Evolutionary conservation across 2,113 vertebrate genomes (phyloP), one percentile per base, ranked within the genome.

Genomic region (Marcusenius ussheri): DNA sequence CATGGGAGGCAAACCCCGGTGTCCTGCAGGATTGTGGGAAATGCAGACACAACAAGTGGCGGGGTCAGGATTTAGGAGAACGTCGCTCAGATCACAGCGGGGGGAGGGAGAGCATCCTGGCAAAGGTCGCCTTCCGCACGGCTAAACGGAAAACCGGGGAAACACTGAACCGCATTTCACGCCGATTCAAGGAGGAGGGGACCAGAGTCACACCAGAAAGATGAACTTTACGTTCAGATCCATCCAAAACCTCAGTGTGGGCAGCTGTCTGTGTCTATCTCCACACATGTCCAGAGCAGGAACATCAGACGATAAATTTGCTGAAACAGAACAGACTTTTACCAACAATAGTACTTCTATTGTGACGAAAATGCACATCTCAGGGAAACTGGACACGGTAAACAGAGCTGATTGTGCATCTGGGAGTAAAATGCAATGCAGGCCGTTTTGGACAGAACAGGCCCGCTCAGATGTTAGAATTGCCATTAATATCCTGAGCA

Each of bases 21-120:
- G 17, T 77, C 88, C 66, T 89, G 11, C 42, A 13, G 88, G 45
- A 80, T 24, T 80, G 88, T 53, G 88, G 88, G 66, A 50, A 89
- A 89, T 35, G 46, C 66, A 89, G 66, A 89, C 66, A 39, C 88
- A 89, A 50, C 17, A 77, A 80, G 46, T 9, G 6, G 42, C 11
- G 8, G 13, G n/a, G 2, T 11, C n/a, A 17, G 66, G 46, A 50
- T 83, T 89, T 89, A 83, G 77, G 27, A 35, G 50, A 53, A 56
- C 13, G 51, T 58, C 31, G 2, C 49, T 39, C 49, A 83, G 53
- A 84, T 45, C 3, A n/a, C 47, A 46, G 66, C 11, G 35, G n/a
- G 66, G 66, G 74, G 42, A 45, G 88, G 9, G n/a, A 10, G 35
- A 15, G 24, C 3, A 15, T 88, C 53, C 87, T 13, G 19, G 88